Base-by-base conservation (phyloP, 2,888 invertebrate species). In the Andrena chrysosceles region DNA sequence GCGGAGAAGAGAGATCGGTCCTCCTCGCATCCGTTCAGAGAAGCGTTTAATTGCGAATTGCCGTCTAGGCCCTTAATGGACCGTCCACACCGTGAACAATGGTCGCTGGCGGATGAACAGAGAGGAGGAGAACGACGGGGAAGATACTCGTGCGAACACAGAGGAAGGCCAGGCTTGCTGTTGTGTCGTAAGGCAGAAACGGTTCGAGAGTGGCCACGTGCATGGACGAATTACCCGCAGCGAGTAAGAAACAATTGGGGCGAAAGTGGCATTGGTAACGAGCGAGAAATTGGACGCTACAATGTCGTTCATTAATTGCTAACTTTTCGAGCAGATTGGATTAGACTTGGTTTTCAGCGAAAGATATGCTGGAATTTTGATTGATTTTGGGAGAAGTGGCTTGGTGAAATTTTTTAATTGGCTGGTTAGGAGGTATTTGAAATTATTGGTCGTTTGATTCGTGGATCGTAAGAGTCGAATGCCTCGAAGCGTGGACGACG, bases 21-120 rank as follows among this genome's bases (percentile, higher is more conserved):
- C 84, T 77, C 56, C 72, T 80, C 78, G 77, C 76, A 84, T 87
- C 68, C 82, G 74, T 82, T 87, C 85, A 29, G 54, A 79, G 83
- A 81, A 86, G 70, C 84, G 77, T 88, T 88, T 83, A 87, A 87
- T 87, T 82, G 81, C 81, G 81, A 88, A 88, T 86, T 85, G 81
- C 68, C 78, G 81, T 88, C 79, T 86, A 85, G 85, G 62, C 42
- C 71, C 81, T 88, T 89, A 88, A 88, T 89, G 81, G 87, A 82
- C 74, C 83, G 80, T 78, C 78, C 72, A 75, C 69, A 66, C 78
- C 72, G 74, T 68, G 83, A 89, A 89, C 85, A 89, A 87, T 86
- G 70, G 73, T 10, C 49, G 5, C 33, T 66, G 6, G n/a, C 26
- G 35, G 33, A 54, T 48, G 48, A 59, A 81, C n/a, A 63, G 59